Base-by-base conservation (phyloP, 1,140 invertebrate species). In the Spodoptera frugiperda region DNA sequence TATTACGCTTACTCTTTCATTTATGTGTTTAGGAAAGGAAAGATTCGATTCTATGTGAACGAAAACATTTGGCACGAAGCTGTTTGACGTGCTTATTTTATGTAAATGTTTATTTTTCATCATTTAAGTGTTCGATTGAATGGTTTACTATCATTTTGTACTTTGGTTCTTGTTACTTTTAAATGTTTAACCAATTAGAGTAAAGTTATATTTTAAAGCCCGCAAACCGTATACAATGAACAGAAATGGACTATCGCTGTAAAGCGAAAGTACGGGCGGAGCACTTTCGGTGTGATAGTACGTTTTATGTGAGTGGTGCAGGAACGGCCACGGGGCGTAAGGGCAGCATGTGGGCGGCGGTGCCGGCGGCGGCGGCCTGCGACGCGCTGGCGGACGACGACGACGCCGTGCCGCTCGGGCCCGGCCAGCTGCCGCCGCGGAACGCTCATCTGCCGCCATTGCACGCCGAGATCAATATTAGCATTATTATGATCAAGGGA, bases 401-500 rank as follows among this genome's bases (percentile, higher is more conserved):
- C 9, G 89, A 87, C 83, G 84, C 84, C 12, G 91, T 93, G 54
- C 95, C 95, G 81, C 93, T 97, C 67, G 97, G 97, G 21, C 97
- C 97, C 19, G 97, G 97, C 55, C 97, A 98, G 88, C 95, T 98
- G 83, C 95, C 96, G 89, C 97, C 97, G 25, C 95, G 96, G 77
- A 96, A 96, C 82, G 96, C 96, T 78, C 95, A 95, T 65, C 90
- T 96, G 68, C 94, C 95, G 93, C 96, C 96, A 77, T 95, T 95
- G 48, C 95, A 95, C 79, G 97, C 98, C 9, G 97, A 98, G 91
- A 96, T 99, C 53, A 97, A 98, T 87, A 94, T 99, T 86, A 98
- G 97, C 25, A 96, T 99, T 76, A 95, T 97, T 82, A 97, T 98
- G 93, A 97, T 97, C 84, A 98, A 98, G 94, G 98, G 98, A 80